Evolutionary conservation across 2,888 invertebrate species (phyloP).

Genomic region (Proisotoma minuta): DNA sequence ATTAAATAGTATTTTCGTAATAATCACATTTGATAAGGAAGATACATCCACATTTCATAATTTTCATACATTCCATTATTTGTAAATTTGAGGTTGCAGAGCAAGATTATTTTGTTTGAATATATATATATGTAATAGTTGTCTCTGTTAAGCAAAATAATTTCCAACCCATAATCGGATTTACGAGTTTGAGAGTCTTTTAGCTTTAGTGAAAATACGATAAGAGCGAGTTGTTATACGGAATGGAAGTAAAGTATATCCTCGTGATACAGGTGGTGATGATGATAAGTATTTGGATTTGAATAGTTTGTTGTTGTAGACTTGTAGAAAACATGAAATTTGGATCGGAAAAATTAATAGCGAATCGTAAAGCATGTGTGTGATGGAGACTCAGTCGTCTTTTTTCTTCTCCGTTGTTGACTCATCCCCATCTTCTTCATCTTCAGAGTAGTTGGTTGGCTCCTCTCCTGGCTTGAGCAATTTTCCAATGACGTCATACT

Average conservation of each 20-base stretch:
- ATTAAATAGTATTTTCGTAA: too few species aligned
- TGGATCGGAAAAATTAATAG: conserved; percentile 20
- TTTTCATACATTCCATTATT: background rate
- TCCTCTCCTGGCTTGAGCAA: conserved; percentile 86
- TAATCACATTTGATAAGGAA: conserved; percentile 6
- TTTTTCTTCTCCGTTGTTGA: conserved; percentile 52
- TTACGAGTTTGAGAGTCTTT: too few species aligned
- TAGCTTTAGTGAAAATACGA: background rate
- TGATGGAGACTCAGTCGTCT: conserved; percentile 48
- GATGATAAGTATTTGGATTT: background rate
- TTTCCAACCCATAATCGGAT: too few species aligned
- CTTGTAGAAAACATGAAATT: background rate
- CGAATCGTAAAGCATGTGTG: too few species aligned
- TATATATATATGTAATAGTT: too few species aligned
- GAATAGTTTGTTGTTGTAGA: background rate
- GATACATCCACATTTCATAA: background rate
- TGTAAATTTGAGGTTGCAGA: background rate
- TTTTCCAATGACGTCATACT: conserved; percentile 85
- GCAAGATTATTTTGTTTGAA: too few species aligned
- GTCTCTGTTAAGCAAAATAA: too few species aligned
- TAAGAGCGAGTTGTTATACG: conserved; percentile 1
- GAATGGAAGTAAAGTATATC: background rate
- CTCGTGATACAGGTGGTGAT: background rate
- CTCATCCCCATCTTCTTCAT: conserved; percentile 60
- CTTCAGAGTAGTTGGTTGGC: conserved; percentile 84